A percentile compares a stretch with the other conserved stretches of the same genome.
Conservation (phyloP, 2,888 invertebrate genomes). For the Galerucella nymphaeae region DNA sequence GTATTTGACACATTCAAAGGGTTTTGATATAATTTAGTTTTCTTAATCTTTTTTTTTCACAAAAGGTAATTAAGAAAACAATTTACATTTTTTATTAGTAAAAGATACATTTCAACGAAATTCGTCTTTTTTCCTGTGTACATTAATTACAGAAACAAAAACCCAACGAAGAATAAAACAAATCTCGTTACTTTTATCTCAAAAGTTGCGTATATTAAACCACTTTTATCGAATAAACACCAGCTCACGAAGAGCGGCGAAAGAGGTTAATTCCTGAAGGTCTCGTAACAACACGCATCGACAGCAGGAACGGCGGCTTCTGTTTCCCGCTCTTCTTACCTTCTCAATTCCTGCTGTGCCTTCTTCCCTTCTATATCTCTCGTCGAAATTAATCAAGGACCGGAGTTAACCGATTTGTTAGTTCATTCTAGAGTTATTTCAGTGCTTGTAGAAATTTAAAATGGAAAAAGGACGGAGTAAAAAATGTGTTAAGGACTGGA, state of each 20-base stretch:
- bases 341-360: constrained; percentile 3
- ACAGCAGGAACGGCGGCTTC: constrained; percentile 39
- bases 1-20: no score
- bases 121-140: not conserved
- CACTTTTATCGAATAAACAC: constrained; percentile 44
- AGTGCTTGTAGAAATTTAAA: not conserved
- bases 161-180: not conserved
- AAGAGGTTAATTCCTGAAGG: constrained; percentile 47
- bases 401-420: not conserved
- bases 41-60: no score
- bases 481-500: no score
- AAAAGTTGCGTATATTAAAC: constrained; percentile 7
- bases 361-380: constrained; percentile 7
- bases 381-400: constrained; percentile 19
- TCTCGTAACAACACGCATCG: constrained; percentile 49
- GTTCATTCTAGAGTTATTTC: not conserved
- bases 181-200: not conserved
- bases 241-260: constrained; percentile 8
- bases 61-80: no score
- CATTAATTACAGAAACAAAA: not conserved
- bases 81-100: not conserved
- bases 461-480: not conserved
- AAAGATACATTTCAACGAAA: no score
- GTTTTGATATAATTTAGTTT: no score
- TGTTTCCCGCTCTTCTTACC: not conserved